A percentile compares a stretch with the other conserved stretches of the same genome.
Evolutionary conservation across 2,888 invertebrate genomes (phyloP).

Genomic region (Ormyrus labotus): DNA sequence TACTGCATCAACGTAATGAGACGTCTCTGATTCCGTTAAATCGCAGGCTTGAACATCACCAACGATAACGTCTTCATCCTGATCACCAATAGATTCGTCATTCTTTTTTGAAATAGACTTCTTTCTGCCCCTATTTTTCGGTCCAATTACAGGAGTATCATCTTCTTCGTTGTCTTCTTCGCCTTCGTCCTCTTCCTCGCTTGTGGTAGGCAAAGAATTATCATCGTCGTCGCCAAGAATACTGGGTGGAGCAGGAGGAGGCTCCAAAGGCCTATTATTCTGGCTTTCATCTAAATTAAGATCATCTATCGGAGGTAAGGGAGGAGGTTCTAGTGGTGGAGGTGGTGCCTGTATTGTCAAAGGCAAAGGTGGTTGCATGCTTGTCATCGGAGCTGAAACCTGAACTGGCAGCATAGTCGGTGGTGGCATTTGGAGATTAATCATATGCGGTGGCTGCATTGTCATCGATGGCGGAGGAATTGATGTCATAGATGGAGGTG

Average conservation of each 20-base stretch:
- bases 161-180: constrained; percentile 24
- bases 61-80: constrained; percentile 68
- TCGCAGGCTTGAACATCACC: constrained; percentile 70
- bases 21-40: constrained; percentile 69
- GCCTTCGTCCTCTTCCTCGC: constrained; percentile 16
- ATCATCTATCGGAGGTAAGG: constrained; percentile 24
- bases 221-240: constrained; percentile 50
- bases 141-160: constrained; percentile 46
- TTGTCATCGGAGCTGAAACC: background rate
- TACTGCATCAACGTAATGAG: constrained; percentile 71
- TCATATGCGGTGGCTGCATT: too few relatives aligned
- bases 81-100: constrained; percentile 50
- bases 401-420: constrained; percentile 13
- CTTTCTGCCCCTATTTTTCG: constrained; percentile 42
- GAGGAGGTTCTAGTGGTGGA: constrained; percentile 30
- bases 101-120: constrained; percentile 38
- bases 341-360: background rate
- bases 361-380: constrained; percentile 1
- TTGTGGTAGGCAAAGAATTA: background rate
- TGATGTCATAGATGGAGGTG: too few relatives aligned
- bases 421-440: constrained; percentile 27
- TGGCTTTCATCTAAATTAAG: constrained; percentile 15
- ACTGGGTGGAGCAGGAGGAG: constrained; percentile 19
- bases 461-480: too few relatives aligned
- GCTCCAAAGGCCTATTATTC: background rate